Evolutionary conservation across 2,797 vertebrate genomes (phyloP).

Genomic region (Delichon dasypus): DNA sequence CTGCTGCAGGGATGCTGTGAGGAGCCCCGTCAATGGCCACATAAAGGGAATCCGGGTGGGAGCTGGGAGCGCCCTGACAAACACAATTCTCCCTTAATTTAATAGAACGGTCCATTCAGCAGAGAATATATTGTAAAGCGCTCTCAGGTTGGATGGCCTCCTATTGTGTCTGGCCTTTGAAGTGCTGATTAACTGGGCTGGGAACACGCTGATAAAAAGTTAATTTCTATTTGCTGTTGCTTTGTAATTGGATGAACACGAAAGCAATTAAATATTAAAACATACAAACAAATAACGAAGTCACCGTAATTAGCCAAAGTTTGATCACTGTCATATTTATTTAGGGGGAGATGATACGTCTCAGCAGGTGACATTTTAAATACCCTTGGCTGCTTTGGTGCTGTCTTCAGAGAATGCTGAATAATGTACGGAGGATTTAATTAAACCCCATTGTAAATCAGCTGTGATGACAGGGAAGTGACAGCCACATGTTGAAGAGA

Average conservation of each 20-base stretch:
- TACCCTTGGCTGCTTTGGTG: conserved; percentile 72
- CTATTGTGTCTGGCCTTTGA: conserved; percentile 65
- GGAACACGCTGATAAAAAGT: conserved; percentile 78
- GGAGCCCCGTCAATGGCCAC: not conserved
- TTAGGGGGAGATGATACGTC: conserved; percentile 77
- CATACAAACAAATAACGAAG: conserved; percentile 83
- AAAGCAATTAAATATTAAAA: conserved; percentile 84
- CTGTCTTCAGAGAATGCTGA: conserved; percentile 76
- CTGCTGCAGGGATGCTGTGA: not conserved
- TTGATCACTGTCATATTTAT: conserved; percentile 82
- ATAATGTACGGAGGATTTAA: conserved; percentile 79
- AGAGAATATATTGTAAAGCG: conserved; percentile 21
- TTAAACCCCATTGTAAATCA: conserved; percentile 81
- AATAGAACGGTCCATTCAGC: conserved; percentile 42
- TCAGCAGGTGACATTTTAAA: conserved; percentile 81
- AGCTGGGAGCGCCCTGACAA: conserved; percentile 20
- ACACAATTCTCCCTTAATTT: conserved; percentile 59
- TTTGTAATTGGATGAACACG: conserved; percentile 80
- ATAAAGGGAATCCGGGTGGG: not conserved
- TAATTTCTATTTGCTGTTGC: conserved; percentile 81
- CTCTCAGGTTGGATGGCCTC: conserved; percentile 67
- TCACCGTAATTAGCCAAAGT: conserved; percentile 80
- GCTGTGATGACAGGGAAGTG: conserved; percentile 76
- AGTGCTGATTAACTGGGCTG: conserved; percentile 72
- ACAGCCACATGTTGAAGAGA: conserved; percentile 77